A percentile compares a stretch with the other conserved stretches of the same genome.
Conservation (phyloP, 1,140 invertebrate genomes). For the Pseudomyrmex concolor region DNA sequence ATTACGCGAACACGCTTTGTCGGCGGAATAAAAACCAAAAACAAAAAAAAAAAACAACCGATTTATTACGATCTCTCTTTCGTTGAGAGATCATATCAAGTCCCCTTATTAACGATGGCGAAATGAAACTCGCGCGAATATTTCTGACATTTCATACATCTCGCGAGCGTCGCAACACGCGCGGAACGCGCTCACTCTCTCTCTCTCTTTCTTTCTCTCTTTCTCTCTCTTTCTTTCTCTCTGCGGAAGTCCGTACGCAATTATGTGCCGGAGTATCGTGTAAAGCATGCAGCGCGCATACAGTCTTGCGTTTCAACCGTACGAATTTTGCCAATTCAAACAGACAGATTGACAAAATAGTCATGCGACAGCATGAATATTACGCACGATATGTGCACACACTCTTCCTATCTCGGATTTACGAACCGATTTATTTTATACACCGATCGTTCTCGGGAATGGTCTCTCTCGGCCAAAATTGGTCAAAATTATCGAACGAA, state of each 20-base stretch:
- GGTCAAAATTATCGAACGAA: slow-evolving; percentile 6
- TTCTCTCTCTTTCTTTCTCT: slow-evolving; percentile 5
- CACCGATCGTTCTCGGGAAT: background rate
- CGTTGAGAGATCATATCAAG: background rate
- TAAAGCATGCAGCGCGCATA: slow-evolving; percentile 32
- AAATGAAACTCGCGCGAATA: slow-evolving; percentile 9
- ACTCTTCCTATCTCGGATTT: too few relatives aligned
- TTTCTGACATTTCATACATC: slow-evolving; percentile 29
- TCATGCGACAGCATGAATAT: background rate
- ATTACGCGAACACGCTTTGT: background rate
- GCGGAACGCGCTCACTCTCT: slow-evolving; percentile 10
- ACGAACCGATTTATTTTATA: background rate
- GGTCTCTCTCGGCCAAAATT: background rate
- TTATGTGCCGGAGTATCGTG: slow-evolving; percentile 18
- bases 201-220: background rate
- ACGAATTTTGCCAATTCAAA: background rate
- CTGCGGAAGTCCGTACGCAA: slow-evolving; percentile 33
- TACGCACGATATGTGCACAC: too few relatives aligned
- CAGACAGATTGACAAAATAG: background rate
- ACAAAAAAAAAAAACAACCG: background rate
- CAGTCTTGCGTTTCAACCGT: slow-evolving; percentile 14
- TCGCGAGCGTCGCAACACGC: slow-evolving; percentile 29
- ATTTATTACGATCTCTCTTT: slow-evolving; percentile 8
- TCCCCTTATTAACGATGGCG: background rate
- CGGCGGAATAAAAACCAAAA: background rate